These are phyloP conservation scores for Falco punctatus DNA, from an alignment of 2,113 vertebrate species.

Conservation along the genomic window DNA sequence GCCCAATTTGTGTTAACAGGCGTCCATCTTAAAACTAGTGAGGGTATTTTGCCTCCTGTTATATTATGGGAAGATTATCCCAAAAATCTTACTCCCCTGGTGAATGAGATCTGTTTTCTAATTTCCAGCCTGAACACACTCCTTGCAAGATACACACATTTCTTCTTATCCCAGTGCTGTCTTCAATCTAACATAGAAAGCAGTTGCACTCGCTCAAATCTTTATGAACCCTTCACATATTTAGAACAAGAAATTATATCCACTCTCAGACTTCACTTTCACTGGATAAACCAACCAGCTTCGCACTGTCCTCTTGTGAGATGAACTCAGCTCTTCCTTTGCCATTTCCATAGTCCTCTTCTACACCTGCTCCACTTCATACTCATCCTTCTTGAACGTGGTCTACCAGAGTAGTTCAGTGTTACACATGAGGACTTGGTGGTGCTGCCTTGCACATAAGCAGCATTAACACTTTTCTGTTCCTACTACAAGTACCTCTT, in stretches of 20 bases:
- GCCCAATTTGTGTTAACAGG: background rate
- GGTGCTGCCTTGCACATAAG: background rate
- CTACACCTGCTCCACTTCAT: background rate
- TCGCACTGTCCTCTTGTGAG: fast-evolving
- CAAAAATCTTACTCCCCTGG: background rate
- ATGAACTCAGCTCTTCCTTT: background rate
- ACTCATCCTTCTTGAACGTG: background rate
- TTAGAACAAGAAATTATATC: background rate
- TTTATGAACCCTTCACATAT: background rate
- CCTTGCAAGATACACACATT: background rate
- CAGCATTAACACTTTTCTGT: background rate
- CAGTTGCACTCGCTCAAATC: background rate
- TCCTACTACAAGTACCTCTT: background rate
- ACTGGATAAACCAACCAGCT: background rate
- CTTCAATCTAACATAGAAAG: background rate
- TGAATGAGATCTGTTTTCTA: background rate
- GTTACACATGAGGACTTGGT: background rate
- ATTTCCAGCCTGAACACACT: background rate
- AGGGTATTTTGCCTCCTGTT: background rate
- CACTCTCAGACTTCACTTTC: background rate
- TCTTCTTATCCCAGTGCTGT: background rate
- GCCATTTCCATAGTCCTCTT: background rate
- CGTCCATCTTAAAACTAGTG: background rate
- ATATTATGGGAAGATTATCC: background rate
- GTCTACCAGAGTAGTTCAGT: background rate